phyloP scores from a whole-genome alignment of 2,797 vertebrate genomes.

The Halcyon smyrnensis region DNA sequence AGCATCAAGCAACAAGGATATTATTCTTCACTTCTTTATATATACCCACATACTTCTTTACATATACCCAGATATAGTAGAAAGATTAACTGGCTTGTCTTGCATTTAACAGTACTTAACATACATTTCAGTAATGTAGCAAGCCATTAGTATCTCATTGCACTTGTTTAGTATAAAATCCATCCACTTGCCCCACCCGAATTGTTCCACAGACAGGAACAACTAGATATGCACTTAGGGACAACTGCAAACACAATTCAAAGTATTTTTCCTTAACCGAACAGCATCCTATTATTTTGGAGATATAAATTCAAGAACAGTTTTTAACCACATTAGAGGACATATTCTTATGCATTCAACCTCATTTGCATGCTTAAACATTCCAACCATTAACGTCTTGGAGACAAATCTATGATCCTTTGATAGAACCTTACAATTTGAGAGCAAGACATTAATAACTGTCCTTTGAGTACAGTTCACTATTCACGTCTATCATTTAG shows the following conservation, averaged over 20 bases:
- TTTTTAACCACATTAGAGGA: not conserved
- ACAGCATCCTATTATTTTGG: not conserved
- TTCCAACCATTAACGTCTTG: not conserved
- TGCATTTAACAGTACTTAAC: not conserved
- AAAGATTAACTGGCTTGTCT: not conserved
- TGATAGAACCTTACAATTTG: not conserved
- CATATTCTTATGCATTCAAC: not conserved
- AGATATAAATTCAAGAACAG: not conserved
- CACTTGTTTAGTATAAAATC: not conserved
- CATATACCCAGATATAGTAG: not conserved
- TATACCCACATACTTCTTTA: not conserved
- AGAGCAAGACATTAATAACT: not conserved
- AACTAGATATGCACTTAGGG: not conserved
- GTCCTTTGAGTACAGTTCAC: not conserved
- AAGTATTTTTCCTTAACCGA: not conserved
- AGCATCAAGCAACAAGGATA: not conserved
- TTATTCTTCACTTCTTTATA: not conserved
- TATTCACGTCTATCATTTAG: not conserved
- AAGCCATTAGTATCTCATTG: not conserved
- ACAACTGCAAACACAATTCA: not conserved
- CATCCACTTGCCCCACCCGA: not conserved
- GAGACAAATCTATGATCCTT: not conserved
- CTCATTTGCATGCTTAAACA: not conserved
- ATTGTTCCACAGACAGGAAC: not conserved
- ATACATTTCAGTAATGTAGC: not conserved